phyloP scores from a whole-genome alignment of 2,888 invertebrate species.

The Drosophila seclusa region DNA sequence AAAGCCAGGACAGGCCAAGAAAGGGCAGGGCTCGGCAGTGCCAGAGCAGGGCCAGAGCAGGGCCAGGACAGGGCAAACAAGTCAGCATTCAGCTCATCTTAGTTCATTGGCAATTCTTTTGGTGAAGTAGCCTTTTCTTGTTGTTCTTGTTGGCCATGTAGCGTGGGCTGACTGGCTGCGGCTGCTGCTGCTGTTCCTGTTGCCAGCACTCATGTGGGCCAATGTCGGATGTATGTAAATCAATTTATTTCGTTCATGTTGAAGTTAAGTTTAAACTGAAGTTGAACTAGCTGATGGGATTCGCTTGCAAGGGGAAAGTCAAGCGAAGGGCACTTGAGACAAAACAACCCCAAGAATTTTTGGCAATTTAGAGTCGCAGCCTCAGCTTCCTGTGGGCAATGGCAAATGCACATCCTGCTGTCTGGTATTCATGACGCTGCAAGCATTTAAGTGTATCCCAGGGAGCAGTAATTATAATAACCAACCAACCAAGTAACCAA shows the following conservation, averaged over 20 bases:
- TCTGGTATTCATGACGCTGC: constrained; percentile 67
- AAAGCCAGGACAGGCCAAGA: not conserved
- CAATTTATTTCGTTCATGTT: constrained; percentile 65
- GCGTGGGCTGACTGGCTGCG: constrained; percentile 45
- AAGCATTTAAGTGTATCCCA: constrained; percentile 69
- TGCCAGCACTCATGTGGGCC: constrained; percentile 25
- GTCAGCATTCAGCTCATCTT: constrained; percentile 51
- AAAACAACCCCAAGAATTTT: constrained; percentile 31
- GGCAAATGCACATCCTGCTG: constrained; percentile 65
- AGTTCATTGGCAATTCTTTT: constrained; percentile 72
- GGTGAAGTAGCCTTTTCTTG: constrained; percentile 64
- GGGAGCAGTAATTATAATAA: constrained; percentile 77
- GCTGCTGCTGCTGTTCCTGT: not conserved
- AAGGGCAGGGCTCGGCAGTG: not conserved
- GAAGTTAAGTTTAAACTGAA: constrained; percentile 54
- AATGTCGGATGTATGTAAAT: constrained; percentile 71
- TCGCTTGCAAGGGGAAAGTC: constrained; percentile 36
- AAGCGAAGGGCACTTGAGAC: constrained; percentile 59
- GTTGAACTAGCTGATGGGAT: constrained; percentile 19
- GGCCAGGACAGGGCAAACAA: constrained; percentile 30
- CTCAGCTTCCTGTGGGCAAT: constrained; percentile 56
- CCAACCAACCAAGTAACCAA: constrained; percentile 39
- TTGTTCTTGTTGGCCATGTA: constrained; percentile 45
- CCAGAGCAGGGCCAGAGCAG: not conserved
- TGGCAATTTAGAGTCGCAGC: constrained; percentile 41